A percentile compares a stretch with the other conserved stretches of the same genome.
These are phyloP conservation scores for Menura novaehollandiae DNA, from an alignment of 2,113 vertebrate species.

Conservation along the genomic window DNA sequence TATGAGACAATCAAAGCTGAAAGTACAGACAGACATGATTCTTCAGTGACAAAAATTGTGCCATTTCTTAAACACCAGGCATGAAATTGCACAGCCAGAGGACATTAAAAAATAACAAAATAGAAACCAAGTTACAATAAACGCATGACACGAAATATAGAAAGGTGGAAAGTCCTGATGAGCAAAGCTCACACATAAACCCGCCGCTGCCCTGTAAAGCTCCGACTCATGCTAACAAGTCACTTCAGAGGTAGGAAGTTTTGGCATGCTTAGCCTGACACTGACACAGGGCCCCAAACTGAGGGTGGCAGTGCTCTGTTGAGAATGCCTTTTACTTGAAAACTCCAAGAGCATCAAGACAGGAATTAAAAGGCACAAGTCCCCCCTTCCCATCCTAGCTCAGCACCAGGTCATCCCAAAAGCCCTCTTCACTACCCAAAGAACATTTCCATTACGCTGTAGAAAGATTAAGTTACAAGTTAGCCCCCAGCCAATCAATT, in stretches of 20 bases:
- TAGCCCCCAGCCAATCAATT: not conserved
- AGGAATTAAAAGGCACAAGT: not conserved
- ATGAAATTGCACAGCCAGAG: not conserved
- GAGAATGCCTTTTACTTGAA: not conserved
- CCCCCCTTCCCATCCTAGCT: not conserved
- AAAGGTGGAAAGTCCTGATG: not conserved
- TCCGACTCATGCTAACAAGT: accelerated
- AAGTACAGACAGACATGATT: not conserved
- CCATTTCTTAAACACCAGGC: not conserved
- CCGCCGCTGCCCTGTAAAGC: not conserved
- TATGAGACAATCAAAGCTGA: not conserved
- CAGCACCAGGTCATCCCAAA: not conserved
- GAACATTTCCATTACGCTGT: not conserved
- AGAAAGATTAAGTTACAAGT: not conserved
- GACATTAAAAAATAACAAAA: not conserved
- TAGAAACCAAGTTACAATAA: not conserved
- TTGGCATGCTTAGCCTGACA: not conserved
- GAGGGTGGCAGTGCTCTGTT: not conserved
- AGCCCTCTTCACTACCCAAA: not conserved
- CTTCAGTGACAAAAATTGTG: not conserved
- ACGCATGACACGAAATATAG: accelerated
- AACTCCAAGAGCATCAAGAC: not conserved
- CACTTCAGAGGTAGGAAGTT: not conserved
- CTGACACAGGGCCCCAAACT: not conserved
- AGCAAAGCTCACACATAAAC: not conserved